Evolutionary conservation across 1,140 invertebrate species (phyloP), one percentile per base, ranked within the genome.

Genomic region (Grapholita molesta): DNA sequence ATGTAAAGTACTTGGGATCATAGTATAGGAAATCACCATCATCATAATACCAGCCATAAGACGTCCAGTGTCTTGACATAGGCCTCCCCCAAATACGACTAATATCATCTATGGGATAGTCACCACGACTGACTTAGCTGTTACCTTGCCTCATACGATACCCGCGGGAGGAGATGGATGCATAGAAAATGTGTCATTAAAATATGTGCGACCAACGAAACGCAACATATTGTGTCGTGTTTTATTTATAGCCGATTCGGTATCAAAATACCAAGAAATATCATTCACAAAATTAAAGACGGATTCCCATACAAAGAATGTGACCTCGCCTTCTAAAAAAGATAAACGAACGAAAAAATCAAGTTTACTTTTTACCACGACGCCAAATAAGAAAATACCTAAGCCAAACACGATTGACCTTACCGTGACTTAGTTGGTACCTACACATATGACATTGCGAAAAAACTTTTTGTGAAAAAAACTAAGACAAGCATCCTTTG

Each of bases 381-480:
- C 64, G 64, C 32, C 64, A 65, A 38, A 65, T 65, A 65, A 65
- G 64, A 65, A 65, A 65, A 35, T 65, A 65, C 64, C 33, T 38
- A 65, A 21, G 33, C 33, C 32, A 67, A 67, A 67, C 28, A 67
- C 21, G 25, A 21, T 52, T 52, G 66, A 67, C 66, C 66, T 67
- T 52, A 30, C 12, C 38, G 25, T 53, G 66, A 67, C 66, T 67
- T 11, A 12, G 9, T 21, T 48, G n/a, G 64, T 65, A 65, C 64
- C 64, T 65, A 65, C 66, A 66, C 35, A 67, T 30, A 67, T 67
- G 66, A 67, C 66, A 67, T 67, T 67, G 66, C 35, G 33, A 67
- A 67, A 66, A 48, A 67, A 48, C 35, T 30, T 66, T 67, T 33
- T 38, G 42, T 6, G n/a, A n/a, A n/a, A 67, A 67, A 66, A 35